phyloP scores from a whole-genome alignment of 2,113 vertebrate species.

The Chamaea fasciata region DNA sequence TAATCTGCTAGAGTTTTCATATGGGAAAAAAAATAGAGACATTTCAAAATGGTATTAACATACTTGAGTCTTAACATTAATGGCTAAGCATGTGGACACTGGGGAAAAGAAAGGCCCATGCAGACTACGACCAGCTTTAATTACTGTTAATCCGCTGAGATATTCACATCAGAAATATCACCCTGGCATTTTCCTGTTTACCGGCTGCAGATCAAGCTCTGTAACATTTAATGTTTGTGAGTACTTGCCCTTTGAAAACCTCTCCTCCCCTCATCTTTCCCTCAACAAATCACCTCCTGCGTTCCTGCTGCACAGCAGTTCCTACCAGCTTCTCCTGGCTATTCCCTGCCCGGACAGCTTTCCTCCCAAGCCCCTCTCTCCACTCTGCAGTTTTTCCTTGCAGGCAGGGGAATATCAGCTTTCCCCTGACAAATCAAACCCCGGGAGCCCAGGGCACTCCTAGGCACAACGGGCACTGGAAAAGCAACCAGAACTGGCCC shows the following conservation, averaged over 20 bases:
- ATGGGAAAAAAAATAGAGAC: not conserved
- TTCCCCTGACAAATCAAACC: not conserved
- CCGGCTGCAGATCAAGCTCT: conserved; percentile 20
- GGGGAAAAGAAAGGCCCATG: not conserved
- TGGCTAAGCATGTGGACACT: not conserved
- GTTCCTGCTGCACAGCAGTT: not conserved
- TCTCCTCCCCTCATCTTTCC: not conserved
- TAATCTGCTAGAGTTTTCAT: not conserved
- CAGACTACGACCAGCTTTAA: not conserved
- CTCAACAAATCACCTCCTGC: not conserved
- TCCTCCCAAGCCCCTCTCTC: not conserved
- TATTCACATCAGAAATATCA: conserved; percentile 33
- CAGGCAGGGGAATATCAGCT: not conserved
- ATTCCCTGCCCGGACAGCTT: too few relatives aligned
- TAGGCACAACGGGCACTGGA: not conserved
- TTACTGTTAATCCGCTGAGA: conserved; percentile 36
- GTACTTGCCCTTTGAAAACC: conserved; percentile 36
- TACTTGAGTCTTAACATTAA: not conserved
- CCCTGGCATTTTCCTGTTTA: conserved; percentile 52
- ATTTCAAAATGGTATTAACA: not conserved
- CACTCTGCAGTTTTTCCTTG: not conserved
- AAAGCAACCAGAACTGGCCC: not conserved
- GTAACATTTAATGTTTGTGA: conserved; percentile 29
- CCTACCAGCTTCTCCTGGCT: not conserved
- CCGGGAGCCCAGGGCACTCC: not conserved